phyloP scores from a whole-genome alignment of 2,113 vertebrate genomes.

The Varanus komodoensis region DNA sequence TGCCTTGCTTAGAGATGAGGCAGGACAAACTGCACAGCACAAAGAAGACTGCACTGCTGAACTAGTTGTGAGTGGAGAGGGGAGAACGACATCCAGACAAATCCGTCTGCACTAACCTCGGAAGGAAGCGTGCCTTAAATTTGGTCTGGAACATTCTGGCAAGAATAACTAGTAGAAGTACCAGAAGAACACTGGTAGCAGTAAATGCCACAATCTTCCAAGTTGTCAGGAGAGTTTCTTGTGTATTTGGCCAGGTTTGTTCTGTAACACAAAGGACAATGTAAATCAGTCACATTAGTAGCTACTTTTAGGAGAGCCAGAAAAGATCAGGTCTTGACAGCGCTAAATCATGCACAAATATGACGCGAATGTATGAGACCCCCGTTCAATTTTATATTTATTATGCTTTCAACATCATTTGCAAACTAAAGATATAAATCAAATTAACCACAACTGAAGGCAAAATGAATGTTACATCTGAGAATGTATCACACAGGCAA shows the following conservation, averaged over 20 bases:
- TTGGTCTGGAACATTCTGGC: slow-evolving; percentile 88
- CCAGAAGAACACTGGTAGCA: slow-evolving; percentile 86
- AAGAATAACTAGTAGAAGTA: slow-evolving; percentile 85
- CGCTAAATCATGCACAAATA: not conserved
- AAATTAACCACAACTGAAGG: slow-evolving; percentile 9
- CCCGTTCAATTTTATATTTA: not conserved
- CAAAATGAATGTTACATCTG: not conserved
- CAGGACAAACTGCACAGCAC: not conserved
- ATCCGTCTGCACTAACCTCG: slow-evolving; percentile 76
- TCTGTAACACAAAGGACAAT: slow-evolving; percentile 72
- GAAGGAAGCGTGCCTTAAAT: slow-evolving; percentile 85
- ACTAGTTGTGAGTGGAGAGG: not conserved
- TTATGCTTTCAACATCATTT: not conserved
- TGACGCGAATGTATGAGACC: not conserved
- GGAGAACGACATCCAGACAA: not conserved
- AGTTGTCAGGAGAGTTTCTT: slow-evolving; percentile 85
- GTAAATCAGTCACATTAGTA: slow-evolving; percentile 18
- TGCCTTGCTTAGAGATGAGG: not conserved
- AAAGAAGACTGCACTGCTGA: not conserved
- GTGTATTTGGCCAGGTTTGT: slow-evolving; percentile 83
- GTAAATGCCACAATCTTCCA: slow-evolving; percentile 91
- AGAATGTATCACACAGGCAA: not conserved
- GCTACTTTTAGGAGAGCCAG: not conserved
- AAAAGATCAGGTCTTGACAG: not conserved
- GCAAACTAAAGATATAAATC: not conserved